Evolutionary conservation across 1,140 invertebrate genomes (phyloP), one percentile per base, ranked within the genome.

Genomic region (Brachionus manjavacas): DNA sequence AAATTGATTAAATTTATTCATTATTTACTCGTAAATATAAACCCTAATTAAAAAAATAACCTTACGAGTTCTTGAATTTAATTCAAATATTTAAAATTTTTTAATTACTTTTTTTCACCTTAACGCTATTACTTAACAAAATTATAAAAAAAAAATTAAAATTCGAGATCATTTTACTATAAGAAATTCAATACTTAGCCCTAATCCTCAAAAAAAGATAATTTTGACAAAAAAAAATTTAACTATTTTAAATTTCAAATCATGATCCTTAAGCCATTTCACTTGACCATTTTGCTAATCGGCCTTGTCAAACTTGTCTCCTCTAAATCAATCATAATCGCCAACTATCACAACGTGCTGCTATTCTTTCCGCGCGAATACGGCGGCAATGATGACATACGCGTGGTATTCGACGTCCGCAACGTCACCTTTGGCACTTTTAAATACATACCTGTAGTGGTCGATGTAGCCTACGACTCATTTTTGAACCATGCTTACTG

Each of bases 261-360:
- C 31, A 35, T 49, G 20, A 52, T 64, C n/a, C n/a, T 80, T 11
- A 80, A 52, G 16, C 76, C 43, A 23, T 12, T 55, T 20, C 41
- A 80, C 28, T n/a, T 60, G 43, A 28, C 14, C 41, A 46, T 41
- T 20, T 72, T 39, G 2, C 25, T 72, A 20, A 46, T 72, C 41
- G 25, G 70, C 70, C 35, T 39, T 60, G 52, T 0, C 16, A 25
- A 31, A 31, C 4, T 52, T 23, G 55, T 41, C 8, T 7, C 16
- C 4, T 35, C 52, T 41, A 60, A 46, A 81, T 81, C 79, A 2
- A 64, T 81, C 7, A 64, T 81, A 64, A 81, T 81, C 28, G 79
- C 79, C 35, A 81, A 81, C 39, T 81, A 81, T 6, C 79, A 81
- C 79, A 81, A 81, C 46, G 79, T 81, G 16, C 25, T 81, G 28